Percentiles rank a stretch among this genome's conserved stretches.
Evolutionary conservation across 2,797 vertebrate species (phyloP).

Genomic region (Darevskia nairensis): DNA sequence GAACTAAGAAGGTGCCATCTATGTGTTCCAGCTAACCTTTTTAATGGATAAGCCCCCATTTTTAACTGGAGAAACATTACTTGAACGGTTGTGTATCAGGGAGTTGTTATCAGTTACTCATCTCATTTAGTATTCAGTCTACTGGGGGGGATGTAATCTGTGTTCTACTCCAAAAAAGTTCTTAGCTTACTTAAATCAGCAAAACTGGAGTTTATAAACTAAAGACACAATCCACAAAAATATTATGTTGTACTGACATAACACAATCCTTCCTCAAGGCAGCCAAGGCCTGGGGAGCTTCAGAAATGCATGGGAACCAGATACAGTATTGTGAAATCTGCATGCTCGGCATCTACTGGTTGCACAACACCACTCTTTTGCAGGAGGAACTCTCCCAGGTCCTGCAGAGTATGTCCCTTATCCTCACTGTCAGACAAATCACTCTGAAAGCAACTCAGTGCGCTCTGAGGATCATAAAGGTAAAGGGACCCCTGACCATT

Average conservation of each 20-base stretch:
- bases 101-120: neutral
- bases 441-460: neutral
- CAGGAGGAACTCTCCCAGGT: neutral
- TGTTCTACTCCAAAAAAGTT: neutral
- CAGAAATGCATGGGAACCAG: neutral
- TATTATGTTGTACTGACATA: neutral
- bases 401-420: too few relatives aligned
- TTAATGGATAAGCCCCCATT: neutral
- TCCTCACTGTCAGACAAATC: neutral
- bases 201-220: neutral
- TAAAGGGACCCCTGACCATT: too few relatives aligned
- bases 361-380: neutral
- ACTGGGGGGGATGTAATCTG: neutral
- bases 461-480: neutral
- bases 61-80: neutral
- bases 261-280: neutral
- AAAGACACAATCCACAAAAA: neutral
- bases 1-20: neutral
- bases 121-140: neutral
- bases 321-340: too few relatives aligned
- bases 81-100: neutral
- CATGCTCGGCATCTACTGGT: neutral
- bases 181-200: neutral
- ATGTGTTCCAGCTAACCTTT: neutral
- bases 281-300: neutral